Base-by-base conservation (phyloP, 2,113 vertebrate species). In the Emydocephalus ijimae region DNA sequence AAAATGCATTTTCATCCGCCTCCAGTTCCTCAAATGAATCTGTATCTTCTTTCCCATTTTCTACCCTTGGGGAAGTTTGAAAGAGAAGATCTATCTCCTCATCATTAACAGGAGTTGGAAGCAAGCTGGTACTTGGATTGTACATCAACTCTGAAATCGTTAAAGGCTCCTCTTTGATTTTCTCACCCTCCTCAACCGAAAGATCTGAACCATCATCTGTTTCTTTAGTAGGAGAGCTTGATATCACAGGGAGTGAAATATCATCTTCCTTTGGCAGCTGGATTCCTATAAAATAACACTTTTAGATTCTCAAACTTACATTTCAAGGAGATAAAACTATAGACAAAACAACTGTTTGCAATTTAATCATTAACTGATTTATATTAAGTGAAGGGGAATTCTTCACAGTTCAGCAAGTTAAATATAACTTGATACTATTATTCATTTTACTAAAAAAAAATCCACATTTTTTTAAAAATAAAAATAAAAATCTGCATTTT, bases 61-160 rank as follows among this genome's bases (percentile, higher is more conserved):
- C 98, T 93, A 97, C 96, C 95, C 98, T 98, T 50, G 98, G 98
- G 0, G 98, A 98, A 93, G 98, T 99, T 96, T 99, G 98, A 97
- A 99, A 99, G 88, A 99, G 98, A 96, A 98, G 96, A 93, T 99
- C 98, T 4, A 99, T 98, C 90, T 98, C 98, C 90, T 98, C 96
- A 59, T 99, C 98, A 14, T 99, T 98, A 94, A 99, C 97, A 0
- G 99, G 99, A 4, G 99, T 99, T 90, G 99, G 99, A 64, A 99
- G 97, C 97, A 99, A 97, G 94, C 99, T 99, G 95, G 98, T 97
- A 92, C 98, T 99, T n/a, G 99, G 99, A 97, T 96, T 99, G 97
- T 99, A 99, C 0, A 96, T 96, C 54, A 98, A 96, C 97, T 99
- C 99, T 48, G 99, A 99, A 92, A 99, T 99, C 59, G 98, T 99